Evolutionary conservation across 2,113 vertebrate species (phyloP), one percentile per base, ranked within the genome.

Genomic region (Gulo gulo): DNA sequence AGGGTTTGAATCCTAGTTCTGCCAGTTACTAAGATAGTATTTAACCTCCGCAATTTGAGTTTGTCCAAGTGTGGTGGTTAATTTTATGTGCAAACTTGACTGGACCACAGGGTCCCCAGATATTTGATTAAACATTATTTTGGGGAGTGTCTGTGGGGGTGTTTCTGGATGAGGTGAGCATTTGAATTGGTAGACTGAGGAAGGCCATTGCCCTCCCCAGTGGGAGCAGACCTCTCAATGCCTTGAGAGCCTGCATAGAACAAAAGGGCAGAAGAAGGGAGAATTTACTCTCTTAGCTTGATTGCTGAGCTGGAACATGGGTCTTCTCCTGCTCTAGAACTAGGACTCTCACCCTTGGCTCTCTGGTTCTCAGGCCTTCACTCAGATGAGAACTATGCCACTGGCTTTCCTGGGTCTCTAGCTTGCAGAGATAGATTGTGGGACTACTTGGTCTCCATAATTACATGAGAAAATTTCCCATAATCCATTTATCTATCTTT

Each of bases 121-220:
- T 84, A 93, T 15, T 76, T 69, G 61, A 69, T 78, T 59, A 93
- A 89, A 84, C 18, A 59, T 89, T 57, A 93, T 88, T 89, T 69
- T 59, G 50, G 86, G 57, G 47, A 34, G 47, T 50, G 65, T 45
- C 67, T 59, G 4, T 88, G 59, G 57, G 12, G 1, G 8, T 91
- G 36, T 85, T 83, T 96, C 45, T 69, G 71, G 47, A 59, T 89
- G 59, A 59, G 20, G 87, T 92, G 61, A 81, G 74, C 21, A 8
- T 88, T 87, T 34, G 34, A 67, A 59, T 39, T 26, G 7, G 67
- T 34, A 67, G 57, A 57, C 31, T 1, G 11, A 74, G 65, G 36
- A 31, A 59, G 88, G 79, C 31, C 36, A 24, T 29, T 31, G 47
- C 34, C 84, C 79, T 89, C 20, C 7, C 24, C 36, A 13, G 0